These are phyloP conservation scores for Zhengitettix transpicula DNA, from an alignment of 2,888 invertebrate species.

Conservation along the genomic window DNA sequence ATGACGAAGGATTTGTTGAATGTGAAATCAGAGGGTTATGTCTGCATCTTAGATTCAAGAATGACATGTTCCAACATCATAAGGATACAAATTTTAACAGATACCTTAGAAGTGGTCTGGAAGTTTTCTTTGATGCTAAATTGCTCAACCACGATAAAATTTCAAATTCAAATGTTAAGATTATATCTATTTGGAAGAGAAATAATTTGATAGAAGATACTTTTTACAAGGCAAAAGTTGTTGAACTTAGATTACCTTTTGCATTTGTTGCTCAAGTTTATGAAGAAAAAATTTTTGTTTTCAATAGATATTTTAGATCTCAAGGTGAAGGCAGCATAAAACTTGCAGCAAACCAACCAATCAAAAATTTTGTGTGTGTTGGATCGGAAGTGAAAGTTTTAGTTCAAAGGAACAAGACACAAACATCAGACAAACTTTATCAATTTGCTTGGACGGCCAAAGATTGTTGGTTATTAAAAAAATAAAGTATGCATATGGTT, in stretches of 20 bases:
- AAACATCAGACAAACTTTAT: background rate
- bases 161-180: too few relatives aligned
- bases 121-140: too few relatives aligned
- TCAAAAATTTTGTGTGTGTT: background rate
- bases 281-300: background rate
- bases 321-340: background rate
- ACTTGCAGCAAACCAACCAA: background rate
- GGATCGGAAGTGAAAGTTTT: background rate
- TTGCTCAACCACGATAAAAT: too few relatives aligned
- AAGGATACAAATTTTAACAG: too few relatives aligned
- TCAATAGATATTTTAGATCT: background rate
- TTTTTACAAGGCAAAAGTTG: background rate
- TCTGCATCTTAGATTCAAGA: too few relatives aligned
- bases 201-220: background rate
- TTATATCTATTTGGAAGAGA: background rate
- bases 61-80: too few relatives aligned
- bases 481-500: too few relatives aligned
- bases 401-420: background rate
- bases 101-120: too few relatives aligned
- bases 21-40: too few relatives aligned
- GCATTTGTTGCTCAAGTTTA: background rate
- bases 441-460: background rate
- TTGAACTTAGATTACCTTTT: background rate
- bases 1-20: too few relatives aligned
- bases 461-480: background rate